These are phyloP conservation scores for Acronicta alni DNA, from an alignment of 2,888 invertebrate species.

Conservation along the genomic window DNA sequence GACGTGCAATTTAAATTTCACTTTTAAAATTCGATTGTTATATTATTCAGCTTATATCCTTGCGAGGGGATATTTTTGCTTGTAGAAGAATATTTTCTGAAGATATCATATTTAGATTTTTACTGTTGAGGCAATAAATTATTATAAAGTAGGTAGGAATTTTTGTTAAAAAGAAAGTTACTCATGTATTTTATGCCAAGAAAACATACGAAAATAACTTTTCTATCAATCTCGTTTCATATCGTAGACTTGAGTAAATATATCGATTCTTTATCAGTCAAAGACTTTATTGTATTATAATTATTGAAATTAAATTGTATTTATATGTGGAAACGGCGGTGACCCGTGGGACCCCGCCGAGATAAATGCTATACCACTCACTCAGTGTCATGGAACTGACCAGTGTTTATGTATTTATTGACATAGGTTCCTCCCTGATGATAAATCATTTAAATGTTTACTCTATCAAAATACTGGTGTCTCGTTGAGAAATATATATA, in stretches of 20 bases:
- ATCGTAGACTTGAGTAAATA: conserved; percentile 37
- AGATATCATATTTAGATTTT: conserved; percentile 12
- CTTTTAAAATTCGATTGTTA: conserved; percentile 64
- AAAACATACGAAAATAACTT: conserved; percentile 21
- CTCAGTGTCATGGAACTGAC: conserved; percentile 85
- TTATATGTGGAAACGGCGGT: conserved; percentile 78
- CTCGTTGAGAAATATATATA: conserved; percentile 5
- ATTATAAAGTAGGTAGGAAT: background rate
- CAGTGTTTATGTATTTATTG: conserved; percentile 73
- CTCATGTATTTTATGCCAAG: background rate
- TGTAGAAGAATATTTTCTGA: conserved; percentile 20
- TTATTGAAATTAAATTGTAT: conserved; percentile 87
- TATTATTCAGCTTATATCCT: conserved; percentile 49
- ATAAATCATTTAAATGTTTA: conserved; percentile 22
- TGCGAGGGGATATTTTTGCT: conserved; percentile 39
- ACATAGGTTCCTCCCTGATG: conserved; percentile 66
- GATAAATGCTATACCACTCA: conserved; percentile 73
- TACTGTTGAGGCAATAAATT: background rate
- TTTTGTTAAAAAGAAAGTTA: background rate
- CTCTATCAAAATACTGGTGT: conserved; percentile 3
- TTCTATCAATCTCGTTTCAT: conserved; percentile 56
- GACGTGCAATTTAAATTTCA: conserved; percentile 77
- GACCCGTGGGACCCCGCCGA: conserved; percentile 73
- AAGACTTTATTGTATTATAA: conserved; percentile 84
- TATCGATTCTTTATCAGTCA: conserved; percentile 76